Base-by-base conservation (phyloP, 2,888 invertebrate species). In the Sinhomidia bicolor region DNA sequence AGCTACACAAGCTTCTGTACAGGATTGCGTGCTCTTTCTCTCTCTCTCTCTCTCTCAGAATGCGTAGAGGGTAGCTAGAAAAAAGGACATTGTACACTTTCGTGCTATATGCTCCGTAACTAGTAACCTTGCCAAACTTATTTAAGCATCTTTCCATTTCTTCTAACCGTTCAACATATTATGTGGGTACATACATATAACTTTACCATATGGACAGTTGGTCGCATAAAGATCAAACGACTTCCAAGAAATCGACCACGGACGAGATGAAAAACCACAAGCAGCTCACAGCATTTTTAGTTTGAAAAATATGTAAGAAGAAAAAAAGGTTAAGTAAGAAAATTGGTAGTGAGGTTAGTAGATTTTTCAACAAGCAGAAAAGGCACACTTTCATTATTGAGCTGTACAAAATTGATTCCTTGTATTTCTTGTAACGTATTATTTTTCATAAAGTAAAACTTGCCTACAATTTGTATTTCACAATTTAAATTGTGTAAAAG, bases 141-240 rank as follows among this genome's bases (percentile, higher is more conserved):
- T 47, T 60, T 47, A 47, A 65, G 51, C 32, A 68, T 29, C 65
- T 47, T 65, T n/a, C 12, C 20, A n/a, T 44, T 57, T 51, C 36
- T 20, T 71, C 5, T 62, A 57, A 83, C 57, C n/a, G 29, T 20
- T 68, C 54, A 12, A 62, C 57, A 65, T 85, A 23, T 23, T 62
- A 44, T n/a, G n/a, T n/a, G n/a, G n/a, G n/a, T n/a, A n/a, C n/a
- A n/a, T n/a, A n/a, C n/a, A n/a, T n/a, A n/a, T n/a, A n/a, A n/a
- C n/a, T 44, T 20, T 41, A 51, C 71, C 81, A 32, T 76, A n/a
- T n/a, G 87, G 76, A 62, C 87, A 76, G 82, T 88, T 76, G 82
- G 87, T 76, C 51, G 82, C 82, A 41, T 60, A 82, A 76, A 88
- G 87, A 82, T 88, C 87, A 88, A 88, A 88, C 82, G 78, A 82